These are phyloP conservation scores for Pachypsylla venusta DNA, from an alignment of 1,140 invertebrate genomes.

Conservation along the genomic window DNA sequence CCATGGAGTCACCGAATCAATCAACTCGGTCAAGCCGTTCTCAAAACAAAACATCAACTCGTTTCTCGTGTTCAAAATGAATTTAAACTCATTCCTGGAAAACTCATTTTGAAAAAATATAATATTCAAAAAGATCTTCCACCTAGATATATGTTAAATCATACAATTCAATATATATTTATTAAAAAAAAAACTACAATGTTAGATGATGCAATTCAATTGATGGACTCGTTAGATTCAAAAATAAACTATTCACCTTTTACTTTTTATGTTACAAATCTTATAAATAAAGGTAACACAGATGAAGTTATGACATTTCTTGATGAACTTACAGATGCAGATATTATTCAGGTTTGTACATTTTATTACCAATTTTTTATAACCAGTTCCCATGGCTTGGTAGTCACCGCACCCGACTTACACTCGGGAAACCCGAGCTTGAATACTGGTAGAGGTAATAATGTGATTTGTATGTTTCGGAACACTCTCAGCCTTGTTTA, in stretches of 20 bases:
- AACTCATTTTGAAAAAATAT: constrained; percentile 4
- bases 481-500: too few species aligned
- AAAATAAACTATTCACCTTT: background rate
- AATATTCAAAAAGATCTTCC: background rate
- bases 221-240: background rate
- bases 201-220: background rate
- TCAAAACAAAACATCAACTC: background rate
- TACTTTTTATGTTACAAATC: background rate
- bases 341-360: background rate
- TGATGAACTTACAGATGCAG: background rate
- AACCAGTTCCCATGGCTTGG: too few species aligned
- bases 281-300: background rate
- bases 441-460: too few species aligned
- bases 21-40: background rate
- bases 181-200: background rate
- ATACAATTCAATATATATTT: background rate
- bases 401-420: too few species aligned
- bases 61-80: background rate
- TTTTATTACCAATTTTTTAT: too few species aligned
- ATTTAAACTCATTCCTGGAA: background rate
- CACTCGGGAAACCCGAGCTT: too few species aligned
- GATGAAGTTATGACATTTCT: background rate
- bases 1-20: background rate
- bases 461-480: too few species aligned
- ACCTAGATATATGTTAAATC: background rate